A percentile compares a stretch with the other conserved stretches of the same genome.
phyloP scores from a whole-genome alignment of 2,113 vertebrate species.

The Brienomyrus brachyistius region DNA sequence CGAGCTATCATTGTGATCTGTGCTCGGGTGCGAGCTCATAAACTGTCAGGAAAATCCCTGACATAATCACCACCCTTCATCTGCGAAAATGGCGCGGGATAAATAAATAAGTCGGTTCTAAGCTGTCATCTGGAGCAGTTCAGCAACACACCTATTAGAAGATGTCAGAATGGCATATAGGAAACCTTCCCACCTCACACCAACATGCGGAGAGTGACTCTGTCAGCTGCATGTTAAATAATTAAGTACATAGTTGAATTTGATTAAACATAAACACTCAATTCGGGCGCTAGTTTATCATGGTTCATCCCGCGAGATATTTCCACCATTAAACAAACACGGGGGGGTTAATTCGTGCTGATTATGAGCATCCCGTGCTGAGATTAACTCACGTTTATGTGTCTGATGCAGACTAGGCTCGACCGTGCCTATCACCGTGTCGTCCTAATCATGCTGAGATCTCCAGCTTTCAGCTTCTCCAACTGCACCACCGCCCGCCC shows the following conservation, averaged over 20 bases:
- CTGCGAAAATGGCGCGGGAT: background rate
- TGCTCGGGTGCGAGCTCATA: background rate
- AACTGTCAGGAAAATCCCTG: background rate
- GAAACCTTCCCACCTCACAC: background rate
- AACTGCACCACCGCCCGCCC: background rate
- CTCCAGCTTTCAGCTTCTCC: background rate
- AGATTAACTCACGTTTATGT: constrained; percentile 48
- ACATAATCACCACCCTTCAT: constrained; percentile 1
- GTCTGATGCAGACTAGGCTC: background rate
- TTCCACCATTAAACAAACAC: constrained; percentile 46
- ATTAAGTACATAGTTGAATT: constrained; percentile 2
- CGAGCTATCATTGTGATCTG: background rate
- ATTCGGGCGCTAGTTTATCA: background rate
- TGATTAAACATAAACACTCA: constrained; percentile 6
- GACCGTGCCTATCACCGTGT: background rate
- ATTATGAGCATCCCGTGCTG: background rate
- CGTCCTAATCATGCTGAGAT: background rate
- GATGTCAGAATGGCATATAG: background rate
- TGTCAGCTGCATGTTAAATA: background rate
- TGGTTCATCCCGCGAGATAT: background rate
- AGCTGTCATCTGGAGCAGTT: background rate
- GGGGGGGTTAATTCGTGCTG: constrained; percentile 26
- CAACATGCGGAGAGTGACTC: background rate
- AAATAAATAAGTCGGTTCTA: constrained; percentile 5
- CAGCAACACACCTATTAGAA: background rate